A percentile compares a stretch with the other conserved stretches of the same genome.
Evolutionary conservation across 2,797 vertebrate genomes (phyloP).

Genomic region (Sebastes cheni): DNA sequence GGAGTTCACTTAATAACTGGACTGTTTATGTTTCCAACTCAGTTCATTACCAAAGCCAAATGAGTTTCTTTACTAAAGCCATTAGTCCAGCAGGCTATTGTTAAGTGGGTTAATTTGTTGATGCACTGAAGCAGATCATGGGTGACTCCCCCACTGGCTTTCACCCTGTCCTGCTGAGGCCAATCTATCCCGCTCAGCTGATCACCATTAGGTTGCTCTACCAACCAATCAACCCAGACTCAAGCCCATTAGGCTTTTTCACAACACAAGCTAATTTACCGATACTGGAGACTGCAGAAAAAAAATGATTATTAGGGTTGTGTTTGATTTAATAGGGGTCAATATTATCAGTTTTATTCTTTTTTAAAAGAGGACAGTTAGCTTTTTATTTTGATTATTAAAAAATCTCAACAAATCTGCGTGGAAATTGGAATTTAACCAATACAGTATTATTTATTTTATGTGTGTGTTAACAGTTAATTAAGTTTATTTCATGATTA

Average conservation of each 20-base stretch:
- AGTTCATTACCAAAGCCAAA: slow-evolving; percentile 80
- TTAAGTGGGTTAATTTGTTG: slow-evolving; percentile 81
- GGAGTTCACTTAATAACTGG: slow-evolving; percentile 77
- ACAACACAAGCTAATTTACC: background rate
- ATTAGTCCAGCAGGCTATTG: slow-evolving; percentile 74
- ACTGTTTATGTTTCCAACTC: slow-evolving; percentile 80
- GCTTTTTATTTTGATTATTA: background rate
- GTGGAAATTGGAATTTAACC: background rate
- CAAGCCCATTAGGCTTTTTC: slow-evolving; percentile 14
- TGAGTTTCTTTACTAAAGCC: slow-evolving; percentile 77
- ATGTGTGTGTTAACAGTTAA: background rate
- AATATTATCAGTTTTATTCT: background rate
- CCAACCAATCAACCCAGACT: slow-evolving; percentile 8
- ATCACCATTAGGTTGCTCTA: slow-evolving; percentile 39
- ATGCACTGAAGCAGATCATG: slow-evolving; percentile 77
- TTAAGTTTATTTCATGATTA: background rate
- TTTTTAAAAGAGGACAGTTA: background rate
- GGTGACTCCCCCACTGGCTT: slow-evolving; percentile 60
- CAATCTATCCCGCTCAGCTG: slow-evolving; percentile 39
- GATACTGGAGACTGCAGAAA: background rate
- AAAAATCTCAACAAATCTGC: background rate
- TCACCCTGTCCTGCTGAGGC: slow-evolving; percentile 51
- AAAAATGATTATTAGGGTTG: background rate
- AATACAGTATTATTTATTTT: background rate
- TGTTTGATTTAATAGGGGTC: background rate